phyloP scores from a whole-genome alignment of 2,113 vertebrate genomes.

The Lampris incognitus region DNA sequence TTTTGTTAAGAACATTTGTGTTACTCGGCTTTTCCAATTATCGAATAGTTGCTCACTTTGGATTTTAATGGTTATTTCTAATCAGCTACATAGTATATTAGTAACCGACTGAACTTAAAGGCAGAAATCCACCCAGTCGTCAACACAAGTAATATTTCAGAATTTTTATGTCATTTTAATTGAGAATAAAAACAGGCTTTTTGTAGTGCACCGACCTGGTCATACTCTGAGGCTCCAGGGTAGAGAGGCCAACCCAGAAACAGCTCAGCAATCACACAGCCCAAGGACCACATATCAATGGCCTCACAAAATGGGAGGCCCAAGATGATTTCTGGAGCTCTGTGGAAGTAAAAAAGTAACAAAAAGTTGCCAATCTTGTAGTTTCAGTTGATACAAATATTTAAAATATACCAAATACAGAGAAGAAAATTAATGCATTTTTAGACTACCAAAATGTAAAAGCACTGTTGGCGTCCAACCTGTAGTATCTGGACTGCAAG shows the following conservation, averaged over 20 bases:
- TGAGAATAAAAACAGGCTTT: neutral
- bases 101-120: too few species aligned
- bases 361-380: neutral
- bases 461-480: constrained; percentile 72
- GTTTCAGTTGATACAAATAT: neutral
- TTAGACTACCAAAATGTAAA: neutral
- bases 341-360: constrained; percentile 61
- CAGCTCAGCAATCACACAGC: constrained; percentile 97
- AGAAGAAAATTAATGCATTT: too few species aligned
- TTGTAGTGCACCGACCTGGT: constrained; percentile 87
- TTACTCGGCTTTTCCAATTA: too few species aligned
- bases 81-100: too few species aligned
- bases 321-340: constrained; percentile 97
- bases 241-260: constrained; percentile 99
- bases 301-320: constrained; percentile 97
- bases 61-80: too few species aligned
- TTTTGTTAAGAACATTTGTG: too few species aligned
- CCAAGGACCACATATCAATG: constrained; percentile 99
- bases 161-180: too few species aligned
- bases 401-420: neutral
- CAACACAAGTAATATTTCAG: too few species aligned
- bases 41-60: too few species aligned
- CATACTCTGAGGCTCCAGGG: constrained; percentile 97
- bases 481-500: constrained; percentile 96
- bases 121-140: too few species aligned